Percentiles rank a stretch among this genome's conserved stretches.
These are phyloP conservation scores for Phengaris arion DNA, from an alignment of 2,888 invertebrate genomes.

Conservation along the genomic window DNA sequence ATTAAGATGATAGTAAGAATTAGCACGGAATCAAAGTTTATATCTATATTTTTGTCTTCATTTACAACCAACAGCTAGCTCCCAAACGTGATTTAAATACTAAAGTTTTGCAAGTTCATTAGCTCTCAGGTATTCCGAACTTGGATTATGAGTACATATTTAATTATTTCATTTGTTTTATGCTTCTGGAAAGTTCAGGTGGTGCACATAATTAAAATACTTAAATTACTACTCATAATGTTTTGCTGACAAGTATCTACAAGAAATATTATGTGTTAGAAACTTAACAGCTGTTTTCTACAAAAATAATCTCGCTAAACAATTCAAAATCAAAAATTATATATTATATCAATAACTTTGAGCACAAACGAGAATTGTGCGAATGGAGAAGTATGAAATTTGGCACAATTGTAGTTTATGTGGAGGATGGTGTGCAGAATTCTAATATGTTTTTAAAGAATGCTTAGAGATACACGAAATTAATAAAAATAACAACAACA, in stretches of 20 bases:
- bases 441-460: too few relatives aligned
- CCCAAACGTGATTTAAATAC: constrained; percentile 26
- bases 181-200: neutral
- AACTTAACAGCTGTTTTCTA: neutral
- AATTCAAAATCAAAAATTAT: too few relatives aligned
- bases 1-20: too few relatives aligned
- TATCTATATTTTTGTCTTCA: constrained; percentile 10
- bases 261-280: too few relatives aligned
- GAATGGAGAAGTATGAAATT: too few relatives aligned
- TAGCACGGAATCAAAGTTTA: neutral
- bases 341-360: too few relatives aligned
- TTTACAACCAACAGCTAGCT: neutral
- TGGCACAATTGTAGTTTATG: too few relatives aligned
- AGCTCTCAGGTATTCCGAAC: constrained; percentile 33
- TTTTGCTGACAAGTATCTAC: too few relatives aligned
- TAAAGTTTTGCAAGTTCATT: constrained; percentile 35
- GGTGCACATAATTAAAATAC: neutral
- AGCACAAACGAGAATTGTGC: too few relatives aligned
- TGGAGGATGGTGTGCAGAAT: too few relatives aligned
- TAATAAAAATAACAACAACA: too few relatives aligned
- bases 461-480: too few relatives aligned
- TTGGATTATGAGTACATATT: constrained; percentile 22
- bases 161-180: constrained; percentile 16
- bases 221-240: neutral
- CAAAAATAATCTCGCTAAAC: neutral